Base-by-base conservation (phyloP, 2,113 vertebrate genomes). In the Macquaria ambigua region DNA sequence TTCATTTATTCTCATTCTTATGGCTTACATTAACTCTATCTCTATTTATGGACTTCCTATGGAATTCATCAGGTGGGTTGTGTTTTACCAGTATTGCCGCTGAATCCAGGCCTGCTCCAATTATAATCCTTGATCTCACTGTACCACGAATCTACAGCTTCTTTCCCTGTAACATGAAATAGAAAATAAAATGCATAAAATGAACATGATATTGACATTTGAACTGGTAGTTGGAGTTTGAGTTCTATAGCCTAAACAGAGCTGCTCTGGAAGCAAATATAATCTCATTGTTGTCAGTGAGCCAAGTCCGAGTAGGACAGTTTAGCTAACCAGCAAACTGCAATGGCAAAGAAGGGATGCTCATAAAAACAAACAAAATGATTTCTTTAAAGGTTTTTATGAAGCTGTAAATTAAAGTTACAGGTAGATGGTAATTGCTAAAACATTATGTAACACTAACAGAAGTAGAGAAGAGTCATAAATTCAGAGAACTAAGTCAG, bases 111-210 rank as follows among this genome's bases (percentile, higher is more conserved):
- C 0, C 0, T 55, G 52, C 4, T 50, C 72, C 84, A 96, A 12
- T 79, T 6, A 74, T 96, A 96, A 58, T 95, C 75, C 23, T 93
- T 92, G 58, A 96, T 83, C 89, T 96, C 94, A 4, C 8, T 34
- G 80, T 95, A 96, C 94, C 94, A 96, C 0, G 0, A 8, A 14
- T 88, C 91, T 3, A 95, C 94, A 43, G 93, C 87, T 43, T 93
- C 85, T 48, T 93, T 92, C 1, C 94, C 95, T 95, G 9, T 46
- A 77, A 39, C 5, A 56, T 12, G 4, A 0, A 10, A 28, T 20
- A 48, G 23, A 34, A 18, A 23, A 9, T 39, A 8, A 46, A 52
- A n/a, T n/a, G 31, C 11, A 67, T 23, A 61, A 3, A 50, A 48
- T 63, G 3, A 23, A 61, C 34, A 50, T n/a, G 15, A 14, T 34